Conservation (phyloP, 1,140 invertebrate genomes). For the Anoplophora glabripennis region DNA sequence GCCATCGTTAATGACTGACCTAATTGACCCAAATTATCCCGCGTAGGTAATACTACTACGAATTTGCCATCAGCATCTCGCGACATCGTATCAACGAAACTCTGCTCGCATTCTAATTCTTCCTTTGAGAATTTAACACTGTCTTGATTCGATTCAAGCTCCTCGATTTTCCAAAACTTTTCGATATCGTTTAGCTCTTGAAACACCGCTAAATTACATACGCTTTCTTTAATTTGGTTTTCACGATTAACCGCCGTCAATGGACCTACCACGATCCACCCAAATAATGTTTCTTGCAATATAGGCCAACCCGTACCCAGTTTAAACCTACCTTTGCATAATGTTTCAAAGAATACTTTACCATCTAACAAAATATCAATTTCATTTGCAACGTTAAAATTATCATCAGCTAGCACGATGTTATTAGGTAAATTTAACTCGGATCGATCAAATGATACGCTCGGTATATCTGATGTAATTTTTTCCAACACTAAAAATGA, state of each 20-base stretch:
- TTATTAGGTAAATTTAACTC: slow-evolving; percentile 7
- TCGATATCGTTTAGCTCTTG: background rate
- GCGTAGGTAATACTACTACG: slow-evolving; percentile 20
- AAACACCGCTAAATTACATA: background rate
- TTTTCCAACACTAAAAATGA: slow-evolving; percentile 6
- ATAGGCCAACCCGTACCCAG: slow-evolving; percentile 24
- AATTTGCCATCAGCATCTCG: slow-evolving; percentile 10
- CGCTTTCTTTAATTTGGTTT: background rate
- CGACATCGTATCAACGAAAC: background rate
- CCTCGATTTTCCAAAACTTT: slow-evolving; percentile 6
- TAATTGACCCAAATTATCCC: slow-evolving; percentile 4
- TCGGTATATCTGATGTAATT: slow-evolving; percentile 8
- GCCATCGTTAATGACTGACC: slow-evolving; percentile 20
- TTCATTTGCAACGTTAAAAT: slow-evolving; percentile 29
- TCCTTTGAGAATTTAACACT: background rate
- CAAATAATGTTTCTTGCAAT: slow-evolving; percentile 41
- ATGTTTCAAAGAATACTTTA: slow-evolving; percentile 39
- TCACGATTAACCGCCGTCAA: too few species aligned
- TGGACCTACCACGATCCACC: slow-evolving; percentile 33
- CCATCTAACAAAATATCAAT: slow-evolving; percentile 41
- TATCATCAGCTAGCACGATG: slow-evolving; percentile 30
- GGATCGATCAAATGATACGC: slow-evolving; percentile 1
- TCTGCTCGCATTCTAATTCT: background rate
- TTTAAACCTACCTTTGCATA: slow-evolving; percentile 34
- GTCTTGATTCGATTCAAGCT: background rate